Conservation (phyloP, 2,797 vertebrate species). For the Eutrigla gurnardus region DNA sequence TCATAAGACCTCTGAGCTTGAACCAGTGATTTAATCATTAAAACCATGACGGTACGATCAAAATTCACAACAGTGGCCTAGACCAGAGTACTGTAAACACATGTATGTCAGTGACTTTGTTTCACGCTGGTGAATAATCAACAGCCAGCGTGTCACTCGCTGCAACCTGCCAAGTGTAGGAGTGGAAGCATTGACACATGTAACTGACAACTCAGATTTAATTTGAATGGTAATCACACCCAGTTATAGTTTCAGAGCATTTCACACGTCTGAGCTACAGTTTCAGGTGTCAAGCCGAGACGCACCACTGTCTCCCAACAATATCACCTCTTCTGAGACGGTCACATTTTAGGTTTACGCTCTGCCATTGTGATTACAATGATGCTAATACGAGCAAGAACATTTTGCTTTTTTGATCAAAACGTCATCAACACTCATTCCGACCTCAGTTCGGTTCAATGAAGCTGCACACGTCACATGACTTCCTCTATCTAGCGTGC, state of each 20-base stretch:
- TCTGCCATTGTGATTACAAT: constrained; percentile 60
- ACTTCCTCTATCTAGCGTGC: too few species aligned
- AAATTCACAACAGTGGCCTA: constrained; percentile 28
- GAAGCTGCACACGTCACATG: too few species aligned
- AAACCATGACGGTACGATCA: background rate
- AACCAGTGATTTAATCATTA: background rate
- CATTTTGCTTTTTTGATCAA: constrained; percentile 4
- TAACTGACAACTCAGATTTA: constrained; percentile 85
- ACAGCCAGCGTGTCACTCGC: constrained; percentile 75
- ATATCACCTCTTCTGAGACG: constrained; percentile 67
- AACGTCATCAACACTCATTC: constrained; percentile 1
- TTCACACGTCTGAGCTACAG: constrained; percentile 82
- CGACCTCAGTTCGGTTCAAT: too few species aligned
- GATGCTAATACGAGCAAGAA: constrained; percentile 29
- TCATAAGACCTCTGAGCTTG: background rate
- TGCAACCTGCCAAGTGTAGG: constrained; percentile 74
- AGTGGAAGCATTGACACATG: constrained; percentile 78
- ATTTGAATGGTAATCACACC: constrained; percentile 88
- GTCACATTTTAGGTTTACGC: constrained; percentile 63
- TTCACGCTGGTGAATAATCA: constrained; percentile 76
- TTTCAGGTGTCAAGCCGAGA: constrained; percentile 82
- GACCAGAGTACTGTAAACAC: constrained; percentile 43
- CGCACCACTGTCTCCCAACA: constrained; percentile 71
- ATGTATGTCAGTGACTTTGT: constrained; percentile 56
- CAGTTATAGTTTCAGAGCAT: constrained; percentile 83